phyloP scores from a whole-genome alignment of 2,113 vertebrate genomes.

The Grammomys surdaster region DNA sequence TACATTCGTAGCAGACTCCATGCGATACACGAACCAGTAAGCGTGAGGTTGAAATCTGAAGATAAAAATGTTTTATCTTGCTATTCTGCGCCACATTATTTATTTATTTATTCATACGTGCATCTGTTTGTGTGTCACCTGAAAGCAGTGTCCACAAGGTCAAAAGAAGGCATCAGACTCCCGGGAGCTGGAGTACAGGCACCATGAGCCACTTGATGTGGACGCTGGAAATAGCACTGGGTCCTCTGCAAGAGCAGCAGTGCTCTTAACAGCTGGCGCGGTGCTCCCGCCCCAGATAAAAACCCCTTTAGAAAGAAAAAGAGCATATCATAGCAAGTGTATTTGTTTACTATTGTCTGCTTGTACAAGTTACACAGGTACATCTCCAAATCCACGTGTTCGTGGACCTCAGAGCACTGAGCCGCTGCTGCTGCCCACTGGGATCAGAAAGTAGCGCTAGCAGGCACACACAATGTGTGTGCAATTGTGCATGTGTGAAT shows the following conservation, averaged over 20 bases:
- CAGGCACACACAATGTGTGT: background rate
- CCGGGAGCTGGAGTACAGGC: background rate
- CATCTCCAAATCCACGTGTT: fast-evolving
- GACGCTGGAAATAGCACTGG: background rate
- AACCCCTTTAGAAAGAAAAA: background rate
- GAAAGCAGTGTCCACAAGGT: background rate
- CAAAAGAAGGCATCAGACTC: background rate
- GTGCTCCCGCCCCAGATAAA: background rate
- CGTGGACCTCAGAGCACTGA: background rate
- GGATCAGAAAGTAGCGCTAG: background rate
- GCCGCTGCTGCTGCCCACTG: background rate
- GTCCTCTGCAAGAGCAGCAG: background rate
- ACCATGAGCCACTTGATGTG: background rate
- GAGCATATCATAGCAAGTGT: background rate
- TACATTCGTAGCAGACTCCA: background rate
- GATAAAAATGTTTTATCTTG: background rate
- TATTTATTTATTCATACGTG: background rate
- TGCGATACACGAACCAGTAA: background rate
- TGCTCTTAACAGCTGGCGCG: background rate
- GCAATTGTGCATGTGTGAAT: no score
- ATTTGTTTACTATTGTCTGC: background rate
- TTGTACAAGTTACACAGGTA: background rate
- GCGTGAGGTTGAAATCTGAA: background rate
- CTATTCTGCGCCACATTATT: background rate
- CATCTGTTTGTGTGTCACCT: background rate